A percentile compares a stretch with the other conserved stretches of the same genome.
Evolutionary conservation across 2,113 vertebrate species (phyloP).

Genomic region (Nothobranchius furzeri): DNA sequence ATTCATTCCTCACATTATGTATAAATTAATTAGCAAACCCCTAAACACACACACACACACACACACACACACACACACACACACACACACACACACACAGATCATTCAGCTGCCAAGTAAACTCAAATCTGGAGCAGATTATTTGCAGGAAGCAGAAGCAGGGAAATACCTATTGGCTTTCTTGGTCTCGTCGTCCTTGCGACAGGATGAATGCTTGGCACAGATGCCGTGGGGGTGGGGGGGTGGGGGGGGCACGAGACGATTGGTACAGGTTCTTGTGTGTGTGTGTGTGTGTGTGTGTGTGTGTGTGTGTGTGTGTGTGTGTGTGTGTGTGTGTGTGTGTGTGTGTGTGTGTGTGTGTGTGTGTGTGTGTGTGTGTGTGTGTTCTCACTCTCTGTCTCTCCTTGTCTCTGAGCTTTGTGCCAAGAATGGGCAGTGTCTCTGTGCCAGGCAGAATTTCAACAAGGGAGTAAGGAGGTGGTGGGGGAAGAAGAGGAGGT

Average conservation of each 20-base stretch:
- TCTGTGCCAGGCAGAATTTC: constrained; percentile 81
- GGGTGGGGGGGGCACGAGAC: constrained; percentile 65
- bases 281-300: constrained; percentile 39
- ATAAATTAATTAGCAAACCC: constrained; percentile 64
- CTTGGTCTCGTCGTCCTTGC: constrained; percentile 59
- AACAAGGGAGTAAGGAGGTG: constrained; percentile 77
- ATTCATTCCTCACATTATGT: constrained; percentile 43
- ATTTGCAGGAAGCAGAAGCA: constrained; percentile 55
- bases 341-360: too few relatives aligned
- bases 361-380: constrained; percentile 33
- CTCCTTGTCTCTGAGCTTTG: constrained; percentile 64
- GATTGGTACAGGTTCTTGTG: constrained; percentile 69
- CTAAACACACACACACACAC: constrained; percentile 29
- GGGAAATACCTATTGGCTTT: constrained; percentile 70
- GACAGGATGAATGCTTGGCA: constrained; percentile 72
- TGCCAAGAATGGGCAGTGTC: constrained; percentile 80
- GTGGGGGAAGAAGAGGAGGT: constrained; percentile 57
- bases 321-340: constrained; percentile 48
- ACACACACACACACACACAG: constrained; percentile 23
- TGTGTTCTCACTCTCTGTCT: constrained; percentile 39
- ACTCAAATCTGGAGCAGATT: constrained; percentile 52
- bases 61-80: constrained; percentile 31
- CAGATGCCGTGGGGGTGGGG: constrained; percentile 52
- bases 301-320: too few relatives aligned
- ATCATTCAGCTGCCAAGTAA: constrained; percentile 48